phyloP scores from a whole-genome alignment of 92 coral and sea anemone species.

The Epizoanthus illoricatus region DNA sequence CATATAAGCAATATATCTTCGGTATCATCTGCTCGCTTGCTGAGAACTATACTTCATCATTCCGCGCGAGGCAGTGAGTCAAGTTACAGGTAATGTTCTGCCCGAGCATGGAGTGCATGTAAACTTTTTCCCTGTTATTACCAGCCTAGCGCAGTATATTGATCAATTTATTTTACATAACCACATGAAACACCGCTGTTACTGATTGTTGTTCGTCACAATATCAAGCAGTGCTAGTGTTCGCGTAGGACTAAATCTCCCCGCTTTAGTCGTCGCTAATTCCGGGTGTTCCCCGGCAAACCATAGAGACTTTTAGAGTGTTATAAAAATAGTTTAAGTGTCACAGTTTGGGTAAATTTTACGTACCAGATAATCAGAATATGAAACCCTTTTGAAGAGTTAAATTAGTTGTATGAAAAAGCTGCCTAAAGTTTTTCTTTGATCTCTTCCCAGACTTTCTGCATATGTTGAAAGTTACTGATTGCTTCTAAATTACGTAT shows the following conservation, averaged over 20 bases:
- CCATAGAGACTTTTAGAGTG: background rate
- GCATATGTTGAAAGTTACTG: background rate
- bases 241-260: background rate
- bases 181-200: background rate
- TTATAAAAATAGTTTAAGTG: conserved; percentile 9
- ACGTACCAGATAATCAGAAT: background rate
- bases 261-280: background rate
- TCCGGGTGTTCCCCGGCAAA: background rate
- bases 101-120: background rate
- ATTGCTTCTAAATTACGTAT: background rate
- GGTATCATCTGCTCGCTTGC: background rate
- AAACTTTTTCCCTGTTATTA: too few species aligned
- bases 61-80: background rate
- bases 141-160: too few species aligned
- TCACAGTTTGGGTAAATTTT: background rate
- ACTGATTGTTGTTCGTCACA: background rate
- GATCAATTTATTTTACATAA: too few species aligned
- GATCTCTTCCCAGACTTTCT: background rate
- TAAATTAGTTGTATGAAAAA: background rate
- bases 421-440: background rate
- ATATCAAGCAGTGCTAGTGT: too few species aligned
- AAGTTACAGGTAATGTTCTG: background rate
- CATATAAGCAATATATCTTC: background rate
- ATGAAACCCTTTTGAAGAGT: background rate
- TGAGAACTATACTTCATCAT: background rate